These are phyloP conservation scores for Sebastes taczanowskii DNA, from an alignment of 2,797 vertebrate species.

Conservation along the genomic window DNA sequence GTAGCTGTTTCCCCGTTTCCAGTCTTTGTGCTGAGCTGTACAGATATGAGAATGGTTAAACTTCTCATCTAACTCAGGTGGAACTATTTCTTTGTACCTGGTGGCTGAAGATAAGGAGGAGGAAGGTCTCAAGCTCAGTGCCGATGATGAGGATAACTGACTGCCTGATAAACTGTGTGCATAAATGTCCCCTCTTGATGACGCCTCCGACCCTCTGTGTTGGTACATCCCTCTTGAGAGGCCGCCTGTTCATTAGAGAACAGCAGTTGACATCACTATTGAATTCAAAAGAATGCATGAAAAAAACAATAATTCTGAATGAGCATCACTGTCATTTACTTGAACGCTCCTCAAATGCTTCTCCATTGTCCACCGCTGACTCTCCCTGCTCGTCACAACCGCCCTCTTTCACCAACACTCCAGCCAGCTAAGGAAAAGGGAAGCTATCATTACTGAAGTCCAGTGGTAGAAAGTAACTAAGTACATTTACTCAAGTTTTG, in stretches of 20 bases:
- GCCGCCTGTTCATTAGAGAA: conserved; percentile 38
- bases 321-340: conserved; percentile 47
- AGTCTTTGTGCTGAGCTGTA: neutral
- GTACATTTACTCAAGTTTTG: neutral
- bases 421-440: conserved; percentile 52
- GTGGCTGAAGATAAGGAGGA: conserved; percentile 63
- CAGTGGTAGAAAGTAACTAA: neutral
- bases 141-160: conserved; percentile 49
- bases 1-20: neutral
- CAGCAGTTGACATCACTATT: neutral
- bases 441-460: neutral
- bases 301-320: neutral
- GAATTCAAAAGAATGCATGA: neutral
- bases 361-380: conserved; percentile 58
- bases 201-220: conserved; percentile 36
- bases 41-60: neutral
- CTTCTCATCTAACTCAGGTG: neutral
- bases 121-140: conserved; percentile 58
- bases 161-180: conserved; percentile 51
- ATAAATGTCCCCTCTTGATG: conserved; percentile 38
- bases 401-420: conserved; percentile 35
- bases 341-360: conserved; percentile 54
- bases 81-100: conserved; percentile 57
- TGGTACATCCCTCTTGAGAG: conserved; percentile 17
- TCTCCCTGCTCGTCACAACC: conserved; percentile 35